These are phyloP conservation scores for Artibeus lituratus DNA, from an alignment of 2,797 vertebrate genomes.

Conservation along the genomic window DNA sequence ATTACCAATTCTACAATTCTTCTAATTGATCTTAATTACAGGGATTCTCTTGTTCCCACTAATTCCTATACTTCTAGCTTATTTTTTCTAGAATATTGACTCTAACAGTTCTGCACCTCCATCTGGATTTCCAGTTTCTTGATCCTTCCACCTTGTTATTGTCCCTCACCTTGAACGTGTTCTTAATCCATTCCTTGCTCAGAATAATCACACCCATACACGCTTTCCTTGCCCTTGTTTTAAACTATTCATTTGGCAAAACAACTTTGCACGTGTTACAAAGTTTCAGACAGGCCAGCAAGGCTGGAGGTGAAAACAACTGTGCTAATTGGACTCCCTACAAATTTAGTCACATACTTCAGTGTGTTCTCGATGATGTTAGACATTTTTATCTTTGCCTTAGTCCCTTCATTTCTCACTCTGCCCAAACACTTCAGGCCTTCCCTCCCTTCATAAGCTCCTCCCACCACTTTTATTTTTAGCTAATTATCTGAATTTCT, in stretches of 20 bases:
- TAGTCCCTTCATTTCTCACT: background rate
- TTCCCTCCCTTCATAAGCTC: background rate
- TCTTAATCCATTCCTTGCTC: background rate
- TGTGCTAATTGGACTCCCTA: background rate
- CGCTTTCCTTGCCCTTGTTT: background rate
- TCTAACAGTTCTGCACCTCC: background rate
- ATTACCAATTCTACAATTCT: background rate
- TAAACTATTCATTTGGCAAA: background rate
- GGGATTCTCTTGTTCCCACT: background rate
- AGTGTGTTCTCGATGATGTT: background rate
- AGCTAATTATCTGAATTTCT: background rate
- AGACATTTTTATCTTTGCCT: background rate
- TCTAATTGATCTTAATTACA: background rate
- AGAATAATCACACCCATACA: background rate
- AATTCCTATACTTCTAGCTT: background rate
- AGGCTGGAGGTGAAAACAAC: background rate
- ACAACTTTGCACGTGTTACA: background rate
- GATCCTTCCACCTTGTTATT: rapidly evolving
- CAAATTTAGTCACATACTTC: background rate
- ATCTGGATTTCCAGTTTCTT: background rate
- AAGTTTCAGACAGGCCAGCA: background rate
- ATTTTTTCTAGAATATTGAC: background rate
- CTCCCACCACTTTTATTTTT: background rate
- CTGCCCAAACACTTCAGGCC: rapidly evolving
- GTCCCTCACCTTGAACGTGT: background rate